phyloP scores from a whole-genome alignment of 2,888 invertebrate genomes.

The Pseudococcus jackbeardsleyi region DNA sequence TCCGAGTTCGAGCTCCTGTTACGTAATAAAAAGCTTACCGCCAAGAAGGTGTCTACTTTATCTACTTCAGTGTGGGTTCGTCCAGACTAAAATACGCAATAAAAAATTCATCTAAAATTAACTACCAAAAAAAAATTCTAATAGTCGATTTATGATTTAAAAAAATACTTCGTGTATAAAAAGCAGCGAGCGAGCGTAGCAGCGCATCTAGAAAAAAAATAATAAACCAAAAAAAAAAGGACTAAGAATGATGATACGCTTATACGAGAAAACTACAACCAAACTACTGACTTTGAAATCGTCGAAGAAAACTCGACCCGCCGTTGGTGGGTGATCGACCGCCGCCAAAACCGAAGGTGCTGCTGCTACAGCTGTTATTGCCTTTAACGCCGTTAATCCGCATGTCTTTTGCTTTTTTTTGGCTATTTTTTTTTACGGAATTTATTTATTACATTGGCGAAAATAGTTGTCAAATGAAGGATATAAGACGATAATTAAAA shows the following conservation, averaged over 20 bases:
- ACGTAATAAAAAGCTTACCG: slow-evolving; percentile 51
- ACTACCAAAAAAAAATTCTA: slow-evolving; percentile 38
- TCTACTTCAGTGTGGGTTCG: slow-evolving; percentile 54
- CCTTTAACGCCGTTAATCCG: slow-evolving; percentile 41
- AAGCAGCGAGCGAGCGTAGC: slow-evolving; percentile 50
- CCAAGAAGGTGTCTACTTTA: slow-evolving; percentile 43
- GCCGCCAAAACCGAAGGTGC: slow-evolving; percentile 43
- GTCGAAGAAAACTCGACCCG: slow-evolving; percentile 36
- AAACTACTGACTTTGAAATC: slow-evolving; percentile 47
- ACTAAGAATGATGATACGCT: slow-evolving; percentile 48
- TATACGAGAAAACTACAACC: slow-evolving; percentile 51
- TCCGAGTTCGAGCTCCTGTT: slow-evolving; percentile 2
- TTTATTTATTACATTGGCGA: neutral
- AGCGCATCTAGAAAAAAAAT: slow-evolving; percentile 49
- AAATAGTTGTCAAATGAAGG: no score
- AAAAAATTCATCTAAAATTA: slow-evolving; percentile 42
- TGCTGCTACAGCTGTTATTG: slow-evolving; percentile 52
- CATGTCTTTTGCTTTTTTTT: neutral
- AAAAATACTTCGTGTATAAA: slow-evolving; percentile 44
- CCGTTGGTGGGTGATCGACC: slow-evolving; percentile 52
- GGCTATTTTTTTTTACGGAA: neutral
- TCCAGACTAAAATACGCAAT: slow-evolving; percentile 49
- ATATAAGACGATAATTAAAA: no score
- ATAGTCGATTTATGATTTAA: slow-evolving; percentile 20
- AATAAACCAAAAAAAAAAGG: slow-evolving; percentile 42